A percentile compares a stretch with the other conserved stretches of the same genome.
Evolutionary conservation across 1,140 invertebrate genomes (phyloP).

Genomic region (Zaprionus taronus): DNA sequence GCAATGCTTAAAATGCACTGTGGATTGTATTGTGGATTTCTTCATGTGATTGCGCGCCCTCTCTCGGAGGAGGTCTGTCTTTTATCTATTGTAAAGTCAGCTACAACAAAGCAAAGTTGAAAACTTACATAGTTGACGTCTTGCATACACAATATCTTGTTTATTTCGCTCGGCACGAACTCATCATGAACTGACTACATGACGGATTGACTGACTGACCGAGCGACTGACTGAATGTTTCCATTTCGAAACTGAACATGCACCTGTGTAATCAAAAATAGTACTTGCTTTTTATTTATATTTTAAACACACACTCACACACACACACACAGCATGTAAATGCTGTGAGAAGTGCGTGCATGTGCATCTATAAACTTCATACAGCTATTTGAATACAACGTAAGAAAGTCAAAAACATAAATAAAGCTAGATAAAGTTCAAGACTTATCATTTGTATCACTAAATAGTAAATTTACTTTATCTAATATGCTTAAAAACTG

Average conservation of each 20-base stretch:
- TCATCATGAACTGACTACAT: constrained; percentile 2
- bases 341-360: constrained; percentile 19
- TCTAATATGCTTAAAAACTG: neutral
- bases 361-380: constrained; percentile 28
- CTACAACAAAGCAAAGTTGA: constrained; percentile 23
- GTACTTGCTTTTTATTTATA: constrained; percentile 28
- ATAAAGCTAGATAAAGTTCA: neutral
- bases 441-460: neutral
- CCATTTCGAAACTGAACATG: constrained; percentile 57
- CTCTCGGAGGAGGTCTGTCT: constrained; percentile 38
- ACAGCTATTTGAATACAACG: constrained; percentile 7
- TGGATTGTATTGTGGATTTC: constrained; percentile 51
- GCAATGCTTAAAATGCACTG: constrained; percentile 62
- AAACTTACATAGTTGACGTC: constrained; percentile 48
- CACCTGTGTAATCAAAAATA: constrained; percentile 44
- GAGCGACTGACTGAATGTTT: constrained; percentile 30
- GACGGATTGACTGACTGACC: constrained; percentile 30
- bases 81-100: constrained; percentile 51
- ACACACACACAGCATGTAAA: constrained; percentile 15
- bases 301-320: constrained; percentile 11
- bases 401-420: neutral
- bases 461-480: neutral
- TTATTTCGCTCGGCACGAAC: constrained; percentile 55
- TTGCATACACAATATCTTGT: constrained; percentile 73
- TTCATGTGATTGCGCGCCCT: constrained; percentile 42